These are phyloP conservation scores for Parazoanthus darwini DNA, from an alignment of 92 coral and sea anemone species.

Conservation along the genomic window DNA sequence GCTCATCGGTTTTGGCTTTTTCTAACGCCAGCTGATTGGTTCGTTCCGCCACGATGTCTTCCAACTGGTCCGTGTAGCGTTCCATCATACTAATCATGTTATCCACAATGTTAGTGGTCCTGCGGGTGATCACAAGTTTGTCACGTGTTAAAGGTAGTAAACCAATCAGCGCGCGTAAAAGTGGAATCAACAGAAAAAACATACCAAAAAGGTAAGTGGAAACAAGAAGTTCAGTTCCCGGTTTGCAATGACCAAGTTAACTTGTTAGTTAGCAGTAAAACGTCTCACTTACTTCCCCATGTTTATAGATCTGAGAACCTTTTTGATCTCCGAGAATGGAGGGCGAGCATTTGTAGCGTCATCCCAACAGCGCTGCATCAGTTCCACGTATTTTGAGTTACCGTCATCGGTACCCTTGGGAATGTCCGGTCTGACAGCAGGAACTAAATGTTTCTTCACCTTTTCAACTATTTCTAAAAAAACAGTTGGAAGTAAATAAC, in stretches of 20 bases:
- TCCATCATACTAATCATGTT: conserved; percentile 91
- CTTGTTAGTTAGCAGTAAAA: neutral
- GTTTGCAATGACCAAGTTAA: too few species aligned
- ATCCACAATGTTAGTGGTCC: conserved; percentile 82
- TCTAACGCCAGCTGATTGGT: conserved; percentile 81
- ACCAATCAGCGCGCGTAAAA: neutral
- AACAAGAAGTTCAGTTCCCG: too few species aligned
- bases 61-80: conserved; percentile 82
- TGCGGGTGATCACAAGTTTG: neutral
- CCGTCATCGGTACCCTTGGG: conserved; percentile 45
- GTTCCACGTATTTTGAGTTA: conserved; percentile 49
- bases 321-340: conserved; percentile 54
- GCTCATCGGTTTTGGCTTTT: conserved; percentile 82
- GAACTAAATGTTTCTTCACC: conserved; percentile 45
- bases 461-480: conserved; percentile 61
- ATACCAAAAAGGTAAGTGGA: neutral
- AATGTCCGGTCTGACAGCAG: conserved; percentile 74
- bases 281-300: conserved; percentile 65
- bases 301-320: conserved; percentile 51
- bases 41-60: conserved; percentile 76
- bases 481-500: neutral
- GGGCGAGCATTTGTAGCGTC: conserved; percentile 63
- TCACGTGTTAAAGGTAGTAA: neutral
- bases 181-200: neutral
- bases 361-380: conserved; percentile 71